These are phyloP conservation scores for Varecia variegata DNA, from an alignment of 2,797 vertebrate genomes.

Conservation along the genomic window DNA sequence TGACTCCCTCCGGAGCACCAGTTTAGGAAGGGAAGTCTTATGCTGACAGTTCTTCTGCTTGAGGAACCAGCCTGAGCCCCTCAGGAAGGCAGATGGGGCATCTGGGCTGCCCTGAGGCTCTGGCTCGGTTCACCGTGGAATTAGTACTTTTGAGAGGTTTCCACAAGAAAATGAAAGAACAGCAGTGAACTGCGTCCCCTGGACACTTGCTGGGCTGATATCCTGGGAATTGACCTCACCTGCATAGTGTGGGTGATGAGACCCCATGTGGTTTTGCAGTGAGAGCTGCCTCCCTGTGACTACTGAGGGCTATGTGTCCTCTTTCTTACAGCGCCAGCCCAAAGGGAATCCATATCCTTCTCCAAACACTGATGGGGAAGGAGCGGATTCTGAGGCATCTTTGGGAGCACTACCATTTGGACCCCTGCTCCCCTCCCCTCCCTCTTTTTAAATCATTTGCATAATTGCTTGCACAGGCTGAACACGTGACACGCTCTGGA, in stretches of 20 bases:
- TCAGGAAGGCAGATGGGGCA: neutral
- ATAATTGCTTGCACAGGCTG: neutral
- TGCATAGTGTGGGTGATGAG: neutral
- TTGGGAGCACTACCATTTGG: neutral
- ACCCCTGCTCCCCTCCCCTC: neutral
- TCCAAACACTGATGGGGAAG: neutral
- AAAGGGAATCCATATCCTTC: neutral
- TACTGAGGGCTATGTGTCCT: neutral
- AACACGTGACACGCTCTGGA: neutral
- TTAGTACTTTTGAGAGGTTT: neutral
- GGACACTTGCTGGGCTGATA: neutral
- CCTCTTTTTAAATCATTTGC: slow-evolving; percentile 14
- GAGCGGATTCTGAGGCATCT: neutral
- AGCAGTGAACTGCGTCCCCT: neutral
- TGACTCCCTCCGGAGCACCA: neutral
- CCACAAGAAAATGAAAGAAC: neutral
- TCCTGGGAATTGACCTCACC: neutral
- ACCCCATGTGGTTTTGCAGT: neutral
- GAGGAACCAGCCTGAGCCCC: neutral
- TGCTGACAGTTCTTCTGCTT: neutral
- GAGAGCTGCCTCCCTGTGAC: neutral
- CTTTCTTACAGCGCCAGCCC: neutral
- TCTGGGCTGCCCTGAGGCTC: neutral
- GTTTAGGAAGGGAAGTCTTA: neutral
- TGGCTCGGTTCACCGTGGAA: neutral